Percentiles rank a stretch among this genome's conserved stretches.
Evolutionary conservation across 2,888 invertebrate genomes (phyloP).

Genomic region (Venusia cambrica): DNA sequence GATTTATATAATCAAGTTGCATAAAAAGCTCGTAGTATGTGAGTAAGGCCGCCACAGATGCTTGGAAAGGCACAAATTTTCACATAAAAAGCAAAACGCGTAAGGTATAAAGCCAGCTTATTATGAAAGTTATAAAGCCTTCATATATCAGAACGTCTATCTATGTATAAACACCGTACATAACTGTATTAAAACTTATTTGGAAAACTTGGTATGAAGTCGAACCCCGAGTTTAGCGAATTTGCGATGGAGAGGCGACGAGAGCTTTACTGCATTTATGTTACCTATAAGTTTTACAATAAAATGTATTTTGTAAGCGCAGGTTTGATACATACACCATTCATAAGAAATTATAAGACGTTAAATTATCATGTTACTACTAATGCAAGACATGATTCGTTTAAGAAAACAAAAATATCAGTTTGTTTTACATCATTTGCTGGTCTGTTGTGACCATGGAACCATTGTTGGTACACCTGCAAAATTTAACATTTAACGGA

Average conservation of each 20-base stretch:
- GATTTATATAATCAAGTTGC: too few relatives aligned
- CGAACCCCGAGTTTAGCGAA: slow-evolving; percentile 18
- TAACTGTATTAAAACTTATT: slow-evolving; percentile 35
- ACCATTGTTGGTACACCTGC: too few relatives aligned
- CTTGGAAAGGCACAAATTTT: slow-evolving; percentile 13
- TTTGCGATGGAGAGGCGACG: slow-evolving; percentile 19
- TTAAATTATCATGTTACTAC: too few relatives aligned
- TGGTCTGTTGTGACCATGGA: too few relatives aligned
- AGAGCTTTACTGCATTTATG: slow-evolving; percentile 23
- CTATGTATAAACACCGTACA: slow-evolving; percentile 25
- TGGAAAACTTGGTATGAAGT: slow-evolving; percentile 21
- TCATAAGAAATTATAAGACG: slow-evolving; percentile 8
- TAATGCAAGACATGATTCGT: too few relatives aligned
- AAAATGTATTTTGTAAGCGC: slow-evolving; percentile 13
- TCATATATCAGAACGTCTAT: slow-evolving; percentile 22
- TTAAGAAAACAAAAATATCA: too few relatives aligned
- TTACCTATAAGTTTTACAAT: slow-evolving; percentile 21
- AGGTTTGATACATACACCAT: slow-evolving; percentile 7
- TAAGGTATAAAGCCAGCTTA: slow-evolving; percentile 17
- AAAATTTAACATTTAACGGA: too few relatives aligned
- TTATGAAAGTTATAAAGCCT: slow-evolving; percentile 21
- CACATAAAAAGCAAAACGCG: slow-evolving; percentile 11
- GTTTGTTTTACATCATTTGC: too few relatives aligned
- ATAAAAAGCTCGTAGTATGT: too few relatives aligned
- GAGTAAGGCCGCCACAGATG: too few relatives aligned